Conservation (phyloP, 2,888 invertebrate genomes). For the Leptinotarsa tumamoca region DNA sequence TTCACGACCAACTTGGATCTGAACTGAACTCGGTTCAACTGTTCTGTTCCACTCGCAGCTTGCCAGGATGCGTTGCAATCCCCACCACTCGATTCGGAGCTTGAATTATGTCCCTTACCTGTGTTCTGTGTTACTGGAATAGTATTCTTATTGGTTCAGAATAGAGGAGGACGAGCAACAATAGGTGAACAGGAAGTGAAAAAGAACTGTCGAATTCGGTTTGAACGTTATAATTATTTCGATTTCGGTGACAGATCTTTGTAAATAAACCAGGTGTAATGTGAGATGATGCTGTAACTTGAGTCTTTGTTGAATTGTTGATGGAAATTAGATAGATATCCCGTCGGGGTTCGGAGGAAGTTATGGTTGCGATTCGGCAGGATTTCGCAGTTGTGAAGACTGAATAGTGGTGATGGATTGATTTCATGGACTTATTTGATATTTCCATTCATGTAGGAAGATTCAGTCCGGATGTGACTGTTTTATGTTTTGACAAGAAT, state of each 20-base stretch:
- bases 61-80: slow-evolving; percentile 46
- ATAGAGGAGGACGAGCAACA: slow-evolving; percentile 50
- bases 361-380: slow-evolving; percentile 32
- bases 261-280: slow-evolving; percentile 51
- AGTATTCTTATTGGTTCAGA: slow-evolving; percentile 51
- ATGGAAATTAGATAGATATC: slow-evolving; percentile 57
- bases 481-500: neutral
- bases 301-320: slow-evolving; percentile 53
- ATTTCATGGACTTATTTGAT: slow-evolving; percentile 5
- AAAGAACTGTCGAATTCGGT: slow-evolving; percentile 51
- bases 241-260: slow-evolving; percentile 42
- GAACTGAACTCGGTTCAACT: slow-evolving; percentile 40
- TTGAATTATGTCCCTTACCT: slow-evolving; percentile 53
- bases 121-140: slow-evolving; percentile 42
- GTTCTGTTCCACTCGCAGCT: slow-evolving; percentile 35
- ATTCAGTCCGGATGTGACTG: slow-evolving; percentile 7
- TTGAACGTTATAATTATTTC: slow-evolving; percentile 49
- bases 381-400: slow-evolving; percentile 18
- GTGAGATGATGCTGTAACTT: slow-evolving; percentile 47
- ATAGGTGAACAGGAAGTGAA: slow-evolving; percentile 50
- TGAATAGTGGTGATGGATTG: slow-evolving; percentile 22
- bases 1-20: slow-evolving; percentile 33
- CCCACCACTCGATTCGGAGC: slow-evolving; percentile 42
- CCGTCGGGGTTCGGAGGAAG: slow-evolving; percentile 40
- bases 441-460: slow-evolving; percentile 1